Conservation (phyloP, 2,888 invertebrate species). For the Carcina quercana region DNA sequence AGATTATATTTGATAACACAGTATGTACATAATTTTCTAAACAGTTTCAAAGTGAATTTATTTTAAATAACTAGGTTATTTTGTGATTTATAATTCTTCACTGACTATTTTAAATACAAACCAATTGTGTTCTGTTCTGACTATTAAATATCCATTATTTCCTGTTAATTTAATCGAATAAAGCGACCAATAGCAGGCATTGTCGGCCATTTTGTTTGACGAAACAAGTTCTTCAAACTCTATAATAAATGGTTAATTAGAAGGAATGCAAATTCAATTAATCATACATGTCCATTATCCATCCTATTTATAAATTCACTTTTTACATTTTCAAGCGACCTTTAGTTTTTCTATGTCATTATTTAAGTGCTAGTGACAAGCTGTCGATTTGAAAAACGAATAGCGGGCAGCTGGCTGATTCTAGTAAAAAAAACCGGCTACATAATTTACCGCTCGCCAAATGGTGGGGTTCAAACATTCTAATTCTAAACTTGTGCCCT, state of each 20-base stretch:
- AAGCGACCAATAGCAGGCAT: slow-evolving; percentile 5
- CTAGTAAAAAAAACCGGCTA: not conserved
- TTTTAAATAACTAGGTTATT: no score
- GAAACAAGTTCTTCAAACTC: no score
- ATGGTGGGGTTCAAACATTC: slow-evolving; percentile 73
- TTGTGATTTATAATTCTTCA: no score
- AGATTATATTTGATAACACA: no score
- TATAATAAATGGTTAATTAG: not conserved
- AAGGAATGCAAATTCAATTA: slow-evolving; percentile 1
- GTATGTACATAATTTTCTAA: no score
- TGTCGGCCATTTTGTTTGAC: slow-evolving; percentile 9
- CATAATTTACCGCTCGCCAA: slow-evolving; percentile 65
- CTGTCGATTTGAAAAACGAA: slow-evolving; percentile 21
- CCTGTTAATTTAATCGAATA: slow-evolving; percentile 7
- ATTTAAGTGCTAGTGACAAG: slow-evolving; percentile 26
- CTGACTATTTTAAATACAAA: no score
- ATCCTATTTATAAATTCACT: slow-evolving; percentile 15
- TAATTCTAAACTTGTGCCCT: slow-evolving; percentile 70
- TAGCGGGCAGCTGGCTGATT: slow-evolving; percentile 70
- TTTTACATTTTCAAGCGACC: slow-evolving; percentile 7
- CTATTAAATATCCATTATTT: slow-evolving; percentile 5
- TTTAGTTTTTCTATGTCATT: slow-evolving; percentile 30
- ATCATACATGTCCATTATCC: slow-evolving; percentile 11
- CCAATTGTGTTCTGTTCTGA: slow-evolving; percentile 1
- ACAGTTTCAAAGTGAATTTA: no score